Evolutionary conservation across 2,888 invertebrate species (phyloP).

Genomic region (Hydrotaea cyrtoneurina): DNA sequence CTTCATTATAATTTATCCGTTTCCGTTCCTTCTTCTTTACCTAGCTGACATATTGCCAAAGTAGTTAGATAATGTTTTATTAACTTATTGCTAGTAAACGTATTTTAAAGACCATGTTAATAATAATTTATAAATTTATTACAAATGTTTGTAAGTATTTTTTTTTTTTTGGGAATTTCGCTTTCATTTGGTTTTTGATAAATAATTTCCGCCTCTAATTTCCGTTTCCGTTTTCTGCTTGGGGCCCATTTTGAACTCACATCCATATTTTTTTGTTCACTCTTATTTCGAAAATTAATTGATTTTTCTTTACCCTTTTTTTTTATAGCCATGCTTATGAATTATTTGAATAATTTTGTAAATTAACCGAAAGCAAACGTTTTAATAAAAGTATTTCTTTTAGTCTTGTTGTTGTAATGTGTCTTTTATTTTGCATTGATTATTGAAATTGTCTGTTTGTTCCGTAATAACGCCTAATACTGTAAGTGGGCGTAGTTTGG

Average conservation of each 20-base stretch:
- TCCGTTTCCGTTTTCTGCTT: background rate
- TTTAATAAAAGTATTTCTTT: conserved; percentile 30
- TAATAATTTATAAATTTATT: conserved; percentile 9
- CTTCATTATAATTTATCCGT: background rate
- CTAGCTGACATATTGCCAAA: background rate
- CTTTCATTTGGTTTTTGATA: background rate
- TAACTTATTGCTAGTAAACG: background rate
- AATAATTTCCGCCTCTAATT: background rate
- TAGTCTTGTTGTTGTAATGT: conserved; percentile 12
- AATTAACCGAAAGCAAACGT: background rate
- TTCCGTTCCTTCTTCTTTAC: background rate
- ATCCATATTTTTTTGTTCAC: background rate
- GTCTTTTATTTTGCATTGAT: conserved; percentile 29
- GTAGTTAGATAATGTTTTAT: background rate
- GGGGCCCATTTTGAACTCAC: background rate
- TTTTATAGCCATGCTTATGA: conserved; percentile 14
- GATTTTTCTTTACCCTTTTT: conserved; percentile 12
- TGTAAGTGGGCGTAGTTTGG: background rate
- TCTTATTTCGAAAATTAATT: background rate
- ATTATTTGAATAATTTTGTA: conserved; percentile 33
- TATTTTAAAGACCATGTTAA: background rate
- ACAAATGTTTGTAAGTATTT: background rate
- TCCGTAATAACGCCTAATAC: background rate
- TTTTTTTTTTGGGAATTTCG: conserved; percentile 17
- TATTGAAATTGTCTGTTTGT: background rate